Evolutionary conservation across 2,113 vertebrate genomes (phyloP).

Genomic region (Empidonax alnorum): DNA sequence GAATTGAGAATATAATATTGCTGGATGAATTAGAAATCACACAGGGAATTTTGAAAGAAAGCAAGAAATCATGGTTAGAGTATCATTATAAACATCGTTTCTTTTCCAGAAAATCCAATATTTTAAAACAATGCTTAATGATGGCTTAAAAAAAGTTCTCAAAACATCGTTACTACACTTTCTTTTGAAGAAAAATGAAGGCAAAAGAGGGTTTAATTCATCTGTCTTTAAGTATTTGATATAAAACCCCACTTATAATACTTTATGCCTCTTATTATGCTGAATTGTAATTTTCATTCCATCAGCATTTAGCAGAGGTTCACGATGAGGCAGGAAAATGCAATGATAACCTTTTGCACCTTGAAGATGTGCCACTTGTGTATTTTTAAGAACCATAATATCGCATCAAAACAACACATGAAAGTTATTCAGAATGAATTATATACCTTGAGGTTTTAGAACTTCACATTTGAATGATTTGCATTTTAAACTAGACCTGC

Average conservation of each 20-base stretch:
- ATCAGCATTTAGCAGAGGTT: neutral
- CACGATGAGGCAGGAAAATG: neutral
- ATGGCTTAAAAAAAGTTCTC: neutral
- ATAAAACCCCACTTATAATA: neutral
- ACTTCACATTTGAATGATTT: neutral
- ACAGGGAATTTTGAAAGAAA: neutral
- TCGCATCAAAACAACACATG: neutral
- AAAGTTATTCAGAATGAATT: neutral
- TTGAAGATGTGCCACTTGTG: neutral
- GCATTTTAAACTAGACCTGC: neutral
- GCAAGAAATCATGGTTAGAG: neutral
- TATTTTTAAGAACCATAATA: neutral
- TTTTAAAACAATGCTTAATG: neutral
- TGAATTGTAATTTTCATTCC: neutral
- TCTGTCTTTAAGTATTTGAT: neutral
- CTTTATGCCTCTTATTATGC: neutral
- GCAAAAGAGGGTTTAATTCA: neutral
- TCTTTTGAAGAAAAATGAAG: neutral
- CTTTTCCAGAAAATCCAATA: neutral
- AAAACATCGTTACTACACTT: neutral
- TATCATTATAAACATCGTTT: neutral
- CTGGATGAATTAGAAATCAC: neutral
- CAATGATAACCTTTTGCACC: neutral
- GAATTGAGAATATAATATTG: neutral
- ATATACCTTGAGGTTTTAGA: neutral